Evolutionary conservation across 1,140 invertebrate genomes (phyloP), one percentile per base, ranked within the genome.

Genomic region (Battus philenor): DNA sequence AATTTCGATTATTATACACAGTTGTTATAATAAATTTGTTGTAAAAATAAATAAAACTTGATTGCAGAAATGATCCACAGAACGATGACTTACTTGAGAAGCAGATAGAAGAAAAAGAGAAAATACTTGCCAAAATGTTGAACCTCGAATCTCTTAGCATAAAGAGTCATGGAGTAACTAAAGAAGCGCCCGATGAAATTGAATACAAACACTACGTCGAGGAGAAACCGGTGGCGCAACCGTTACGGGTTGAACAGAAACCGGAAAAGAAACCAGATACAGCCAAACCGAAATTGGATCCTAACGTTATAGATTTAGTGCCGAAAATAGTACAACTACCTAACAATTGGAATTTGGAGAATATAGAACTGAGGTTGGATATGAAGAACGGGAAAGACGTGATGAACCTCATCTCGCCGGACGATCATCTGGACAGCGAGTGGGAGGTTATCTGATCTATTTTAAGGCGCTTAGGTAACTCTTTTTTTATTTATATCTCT

Each of bases 61-160:
- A n/a, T 73, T 67, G 12, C 63, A 84, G 80, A 1, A 56, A 63
- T 15, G 31, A 61, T 2, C 32, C 56, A 50, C 55, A 69, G 26
- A 75, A 55, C 47, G 80, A 84, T 51, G 77, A 84, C 36, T 50
- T 74, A 5, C 64, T 84, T 3, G 80, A 81, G 32, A 65, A 81
- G 47, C 59, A 87, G 30, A 87, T 87, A 8, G 72, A 78, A 60
- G 82, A 85, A 44, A 87, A 86, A 49, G 86, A 87, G 48, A 86
- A 82, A 51, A 85, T 82, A 5, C 46, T 87, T 6, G 83, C 86
- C 0, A 87, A 87, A 56, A 72, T 86, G 63, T 59, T 87, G 2
- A 76, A 87, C 43, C 50, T 87, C 2, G 83, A 86, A 44, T 86
- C 83, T 0, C 57, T 87, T 3, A 85, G 78, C 47, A 75, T 86